These are phyloP conservation scores for Anticlea derivata DNA, from an alignment of 2,888 invertebrate species.

Conservation along the genomic window DNA sequence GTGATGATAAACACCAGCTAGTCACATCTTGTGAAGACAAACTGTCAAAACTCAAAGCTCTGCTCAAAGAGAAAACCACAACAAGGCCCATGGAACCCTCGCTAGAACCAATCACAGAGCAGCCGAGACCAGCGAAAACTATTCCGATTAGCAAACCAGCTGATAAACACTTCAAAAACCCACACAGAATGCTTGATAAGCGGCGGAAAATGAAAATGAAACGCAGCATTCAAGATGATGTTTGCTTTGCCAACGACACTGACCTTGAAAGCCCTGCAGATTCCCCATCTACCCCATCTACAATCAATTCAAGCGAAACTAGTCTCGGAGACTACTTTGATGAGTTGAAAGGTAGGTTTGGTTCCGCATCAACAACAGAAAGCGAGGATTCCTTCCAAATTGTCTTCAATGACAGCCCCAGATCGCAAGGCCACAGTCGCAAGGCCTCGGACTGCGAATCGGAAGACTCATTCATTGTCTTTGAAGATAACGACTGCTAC, in stretches of 20 bases:
- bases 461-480: conserved; percentile 84
- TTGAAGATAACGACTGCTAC: conserved; percentile 73
- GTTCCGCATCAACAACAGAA: conserved; percentile 51
- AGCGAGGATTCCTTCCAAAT: conserved; percentile 78
- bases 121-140: conserved; percentile 37
- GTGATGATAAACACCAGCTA: conserved; percentile 42
- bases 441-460: conserved; percentile 80
- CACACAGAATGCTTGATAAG: conserved; percentile 45
- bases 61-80: conserved; percentile 50
- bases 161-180: conserved; percentile 57
- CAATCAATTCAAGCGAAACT: conserved; percentile 11
- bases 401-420: conserved; percentile 64
- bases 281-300: conserved; percentile 41
- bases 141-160: conserved; percentile 41
- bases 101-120: background rate
- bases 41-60: conserved; percentile 59
- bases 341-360: conserved; percentile 68
- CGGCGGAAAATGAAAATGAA: conserved; percentile 45
- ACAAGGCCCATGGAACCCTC: conserved; percentile 31
- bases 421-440: conserved; percentile 46
- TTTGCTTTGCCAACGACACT: conserved; percentile 58
- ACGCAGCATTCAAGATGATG: conserved; percentile 55
- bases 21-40: conserved; percentile 70
- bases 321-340: conserved; percentile 57
- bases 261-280: conserved; percentile 50